Evolutionary conservation across 2,888 invertebrate genomes (phyloP), one percentile per base, ranked within the genome.

Genomic region (Eucera pruinosa): DNA sequence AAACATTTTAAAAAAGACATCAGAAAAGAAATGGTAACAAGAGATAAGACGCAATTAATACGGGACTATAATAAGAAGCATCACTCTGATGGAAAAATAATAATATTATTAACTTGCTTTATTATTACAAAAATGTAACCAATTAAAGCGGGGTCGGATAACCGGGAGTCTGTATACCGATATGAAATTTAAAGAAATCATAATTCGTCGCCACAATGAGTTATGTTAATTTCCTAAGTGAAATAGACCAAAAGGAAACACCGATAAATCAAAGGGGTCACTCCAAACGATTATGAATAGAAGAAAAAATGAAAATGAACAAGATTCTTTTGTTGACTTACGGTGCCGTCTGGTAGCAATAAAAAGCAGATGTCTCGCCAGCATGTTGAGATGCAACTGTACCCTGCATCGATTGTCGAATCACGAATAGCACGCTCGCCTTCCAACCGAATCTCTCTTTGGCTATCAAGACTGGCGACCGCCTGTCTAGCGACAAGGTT

Each of bases 331-430:
- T 13, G 11, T 50, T 13, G 55, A 92, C 92, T 92, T 90, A 92
- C 92, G 86, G 64, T 90, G 88, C 83, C 89, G 86, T 79, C 90
- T 87, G 71, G 92, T 91, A 72, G 92, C 92, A 81, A 92, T 80
- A 80, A 91, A 92, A 60, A 92, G 88, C 18, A 92, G 88, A 84
- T 92, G 91, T 82, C 90, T 90, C 70, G 92, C 92, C 88, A 92
- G 69, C 92, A 92, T 92, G 82, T 72, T 74, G 80, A 66, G 64
- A 52, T 68, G 25, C 43, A 65, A 48, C 48, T 54, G 68, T 57
- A 71, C 43, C 27, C 69, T 13, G 27, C 15, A 43, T 25, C 43
- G 25, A 70, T 67, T 80, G 77, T 67, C 75, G 77, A 75, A 67
- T 23, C 33, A 60, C 47, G 52, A 54, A 57, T 54, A 64, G 20